Evolutionary conservation across 2,113 vertebrate genomes (phyloP).

Genomic region (Dolichallabes microphthalmus): DNA sequence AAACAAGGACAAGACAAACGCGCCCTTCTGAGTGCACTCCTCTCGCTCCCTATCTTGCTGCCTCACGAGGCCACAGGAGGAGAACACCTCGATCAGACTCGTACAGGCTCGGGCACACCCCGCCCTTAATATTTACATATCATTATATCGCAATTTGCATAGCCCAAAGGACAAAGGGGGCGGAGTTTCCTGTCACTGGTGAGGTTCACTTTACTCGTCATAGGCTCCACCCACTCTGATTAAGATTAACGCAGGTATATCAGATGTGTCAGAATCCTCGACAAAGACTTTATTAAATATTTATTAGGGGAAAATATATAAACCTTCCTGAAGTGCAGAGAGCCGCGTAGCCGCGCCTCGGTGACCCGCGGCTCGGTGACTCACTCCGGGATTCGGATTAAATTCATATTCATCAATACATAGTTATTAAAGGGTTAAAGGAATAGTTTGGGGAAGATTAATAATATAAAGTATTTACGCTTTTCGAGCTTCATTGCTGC

Average conservation of each 20-base stretch:
- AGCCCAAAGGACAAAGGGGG: not conserved
- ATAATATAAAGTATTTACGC: not conserved
- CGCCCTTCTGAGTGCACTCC: conserved; percentile 30
- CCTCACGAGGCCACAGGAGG: not conserved
- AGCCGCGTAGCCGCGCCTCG: not conserved
- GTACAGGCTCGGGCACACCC: not conserved
- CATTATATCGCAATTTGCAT: not conserved
- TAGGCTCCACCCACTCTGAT: not conserved
- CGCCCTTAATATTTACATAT: conserved; percentile 1
- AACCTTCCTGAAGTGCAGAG: not conserved
- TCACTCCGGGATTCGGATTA: not conserved
- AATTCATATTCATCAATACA: not conserved
- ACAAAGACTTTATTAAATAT: not conserved
- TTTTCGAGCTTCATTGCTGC: not conserved
- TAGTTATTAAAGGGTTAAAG: not conserved
- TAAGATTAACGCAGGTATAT: conserved; percentile 7
- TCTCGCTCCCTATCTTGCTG: not conserved
- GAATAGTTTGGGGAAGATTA: not conserved
- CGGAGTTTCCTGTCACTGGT: not conserved
- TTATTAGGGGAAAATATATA: not conserved
- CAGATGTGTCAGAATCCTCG: not conserved
- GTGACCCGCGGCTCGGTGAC: not conserved
- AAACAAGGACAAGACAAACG: not conserved
- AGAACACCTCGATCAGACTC: not conserved
- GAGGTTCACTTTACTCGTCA: not conserved